Base-by-base conservation (phyloP, 2,113 vertebrate species). In the Manacus vitellinus region DNA sequence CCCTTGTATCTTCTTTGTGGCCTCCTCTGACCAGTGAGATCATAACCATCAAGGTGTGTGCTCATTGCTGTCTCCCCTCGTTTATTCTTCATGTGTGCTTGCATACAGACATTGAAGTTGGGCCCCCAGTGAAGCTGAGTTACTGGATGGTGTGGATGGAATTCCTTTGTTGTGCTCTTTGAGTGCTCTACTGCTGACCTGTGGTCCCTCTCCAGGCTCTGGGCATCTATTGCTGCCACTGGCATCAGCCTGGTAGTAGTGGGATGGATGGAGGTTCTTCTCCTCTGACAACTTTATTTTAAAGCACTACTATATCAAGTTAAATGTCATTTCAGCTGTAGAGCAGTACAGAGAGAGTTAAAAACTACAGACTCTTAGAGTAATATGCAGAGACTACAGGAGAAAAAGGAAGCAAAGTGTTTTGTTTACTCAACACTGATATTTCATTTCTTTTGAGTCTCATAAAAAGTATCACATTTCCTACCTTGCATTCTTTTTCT, bases 391-490 rank as follows among this genome's bases (percentile, higher is more conserved):
- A 9, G 25, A 47, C n/a, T 77, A 58, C 31, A 68, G 46, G 18
- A 81, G 17, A 18, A 86, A 88, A 89, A 78, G 33, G 30, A 92
- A 91, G 7, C 6, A 47, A 66, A 62, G 4, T 8, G 14, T 67
- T 68, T 75, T 85, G 7, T 51, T 88, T 91, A 74, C 8, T 80
- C 30, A 56, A 46, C n/a, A 58, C 35, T 49, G 39, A 14, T 83
- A 52, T 85, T 89, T 77, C 14, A 1, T 25, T 74, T 75, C 41
- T 79, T 86, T 84, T 66, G 4, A 55, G 33, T 78, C 12, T 88
- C 35, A 68, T 70, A 46, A 88, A 63, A 93, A 93, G 8, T 65
- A 43, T 46, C 33, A 28, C 4, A 51, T 86, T 95, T 88, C 28
- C 39, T 51, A 72, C 35, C n/a, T 87, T 89, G 14, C 7, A 3